Evolutionary conservation across 1,140 invertebrate genomes (phyloP).

Genomic region (Bombus confusus): DNA sequence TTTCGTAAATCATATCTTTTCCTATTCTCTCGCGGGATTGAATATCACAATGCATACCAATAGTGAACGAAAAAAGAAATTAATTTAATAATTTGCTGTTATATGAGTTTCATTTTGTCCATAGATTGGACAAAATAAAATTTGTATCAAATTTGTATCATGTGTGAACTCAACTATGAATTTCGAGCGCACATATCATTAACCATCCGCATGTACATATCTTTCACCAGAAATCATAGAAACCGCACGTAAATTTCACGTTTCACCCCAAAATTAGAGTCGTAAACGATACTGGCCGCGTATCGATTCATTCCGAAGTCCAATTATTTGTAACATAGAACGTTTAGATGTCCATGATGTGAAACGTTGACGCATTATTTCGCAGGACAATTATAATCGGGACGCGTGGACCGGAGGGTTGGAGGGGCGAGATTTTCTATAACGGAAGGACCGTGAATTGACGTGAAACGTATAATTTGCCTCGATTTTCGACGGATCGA

Average conservation of each 20-base stretch:
- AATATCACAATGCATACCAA: no score
- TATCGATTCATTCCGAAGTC: slow-evolving; percentile 15
- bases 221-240: background rate
- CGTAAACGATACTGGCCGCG: background rate
- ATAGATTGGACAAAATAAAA: no score
- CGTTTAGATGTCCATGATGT: background rate
- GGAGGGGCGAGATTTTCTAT: slow-evolving; percentile 17
- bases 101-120: background rate
- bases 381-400: slow-evolving; percentile 47
- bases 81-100: background rate
- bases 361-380: slow-evolving; percentile 3
- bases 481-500: slow-evolving; percentile 77
- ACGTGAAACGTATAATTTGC: slow-evolving; percentile 81
- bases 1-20: no score
- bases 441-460: slow-evolving; percentile 67
- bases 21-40: background rate
- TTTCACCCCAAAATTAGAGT: background rate
- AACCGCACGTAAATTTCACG: background rate
- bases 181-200: background rate
- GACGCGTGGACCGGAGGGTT: slow-evolving; percentile 16
- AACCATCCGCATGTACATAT: no score
- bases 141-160: background rate
- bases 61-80: background rate
- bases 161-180: background rate
- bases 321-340: background rate